Percentiles rank a stretch among this genome's conserved stretches.
Conservation (phyloP, 2,888 invertebrate species). For the Glyphotaelius pellucidus region DNA sequence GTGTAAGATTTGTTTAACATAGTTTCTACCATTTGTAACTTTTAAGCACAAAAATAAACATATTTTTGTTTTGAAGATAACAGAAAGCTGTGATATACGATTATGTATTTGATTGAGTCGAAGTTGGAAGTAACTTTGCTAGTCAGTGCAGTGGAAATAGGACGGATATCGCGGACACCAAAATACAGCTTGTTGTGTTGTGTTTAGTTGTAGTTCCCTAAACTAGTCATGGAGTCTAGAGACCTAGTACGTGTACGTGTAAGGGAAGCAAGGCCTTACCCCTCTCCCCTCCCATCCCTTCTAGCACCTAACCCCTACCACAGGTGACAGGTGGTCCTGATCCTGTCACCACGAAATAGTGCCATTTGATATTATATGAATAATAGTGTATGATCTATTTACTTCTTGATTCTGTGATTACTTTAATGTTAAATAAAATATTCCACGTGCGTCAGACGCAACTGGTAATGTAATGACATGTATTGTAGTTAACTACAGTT, state of each 20-base stretch:
- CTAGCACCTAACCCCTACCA: not conserved
- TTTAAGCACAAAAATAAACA: not conserved
- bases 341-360: slow-evolving; percentile 27
- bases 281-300: not conserved
- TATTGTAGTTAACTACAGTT: slow-evolving; percentile 63
- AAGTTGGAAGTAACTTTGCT: not conserved
- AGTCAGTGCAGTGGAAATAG: slow-evolving; percentile 2
- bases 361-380: slow-evolving; percentile 59
- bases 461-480: slow-evolving; percentile 49
- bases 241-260: not conserved
- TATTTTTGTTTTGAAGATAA: not conserved
- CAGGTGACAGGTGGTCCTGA: not conserved
- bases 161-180: not conserved
- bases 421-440: slow-evolving; percentile 61
- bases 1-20: not conserved
- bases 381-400: slow-evolving; percentile 60
- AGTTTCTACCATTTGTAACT: not conserved
- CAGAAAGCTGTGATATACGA: not conserved
- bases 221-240: not conserved
- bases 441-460: slow-evolving; percentile 58
- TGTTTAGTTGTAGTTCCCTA: not conserved
- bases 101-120: not conserved
- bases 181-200: slow-evolving; percentile 2
- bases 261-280: not conserved
- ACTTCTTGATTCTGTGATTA: slow-evolving; percentile 66